Conservation (phyloP, 2,888 invertebrate species). For the Leptarthrus brevirostris region DNA sequence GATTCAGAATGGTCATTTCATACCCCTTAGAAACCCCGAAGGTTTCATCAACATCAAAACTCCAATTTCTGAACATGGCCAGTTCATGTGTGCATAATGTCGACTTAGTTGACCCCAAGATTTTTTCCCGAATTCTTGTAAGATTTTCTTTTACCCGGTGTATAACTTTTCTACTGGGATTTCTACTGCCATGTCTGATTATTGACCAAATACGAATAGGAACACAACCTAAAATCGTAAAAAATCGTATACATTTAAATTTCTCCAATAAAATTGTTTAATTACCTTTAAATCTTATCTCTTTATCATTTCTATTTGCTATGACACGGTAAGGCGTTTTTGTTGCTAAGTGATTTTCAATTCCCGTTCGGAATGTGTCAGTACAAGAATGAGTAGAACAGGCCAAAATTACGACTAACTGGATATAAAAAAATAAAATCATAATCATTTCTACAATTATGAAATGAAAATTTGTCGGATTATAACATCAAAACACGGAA, state of each 20-base stretch:
- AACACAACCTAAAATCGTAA: slow-evolving; percentile 70
- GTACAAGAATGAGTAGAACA: slow-evolving; percentile 56
- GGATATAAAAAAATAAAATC: slow-evolving; percentile 14
- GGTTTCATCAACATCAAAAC: slow-evolving; percentile 67
- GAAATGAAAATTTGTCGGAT: slow-evolving; percentile 3
- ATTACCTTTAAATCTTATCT: slow-evolving; percentile 72
- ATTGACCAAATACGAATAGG: slow-evolving; percentile 80
- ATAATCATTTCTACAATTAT: slow-evolving; percentile 11
- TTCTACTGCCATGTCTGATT: slow-evolving; percentile 82
- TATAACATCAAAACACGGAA: background rate
- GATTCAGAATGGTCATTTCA: too few species aligned
- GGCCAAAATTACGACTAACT: slow-evolving; percentile 46
- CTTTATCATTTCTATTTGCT: slow-evolving; percentile 73
- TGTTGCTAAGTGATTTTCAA: slow-evolving; percentile 71
- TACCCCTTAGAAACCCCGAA: slow-evolving; percentile 73
- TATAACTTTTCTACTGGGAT: slow-evolving; percentile 74
- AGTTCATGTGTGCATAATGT: slow-evolving; percentile 69
- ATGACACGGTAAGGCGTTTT: slow-evolving; percentile 81
- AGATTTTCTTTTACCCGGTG: slow-evolving; percentile 69
- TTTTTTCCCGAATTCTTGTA: slow-evolving; percentile 69
- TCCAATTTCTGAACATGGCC: slow-evolving; percentile 72
- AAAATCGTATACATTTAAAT: too few species aligned
- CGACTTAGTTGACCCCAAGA: slow-evolving; percentile 68
- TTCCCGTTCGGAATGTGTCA: slow-evolving; percentile 62
- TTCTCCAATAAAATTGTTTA: slow-evolving; percentile 27